These are phyloP conservation scores for Corythaeola cristata DNA, from an alignment of 2,113 vertebrate species.

Conservation along the genomic window DNA sequence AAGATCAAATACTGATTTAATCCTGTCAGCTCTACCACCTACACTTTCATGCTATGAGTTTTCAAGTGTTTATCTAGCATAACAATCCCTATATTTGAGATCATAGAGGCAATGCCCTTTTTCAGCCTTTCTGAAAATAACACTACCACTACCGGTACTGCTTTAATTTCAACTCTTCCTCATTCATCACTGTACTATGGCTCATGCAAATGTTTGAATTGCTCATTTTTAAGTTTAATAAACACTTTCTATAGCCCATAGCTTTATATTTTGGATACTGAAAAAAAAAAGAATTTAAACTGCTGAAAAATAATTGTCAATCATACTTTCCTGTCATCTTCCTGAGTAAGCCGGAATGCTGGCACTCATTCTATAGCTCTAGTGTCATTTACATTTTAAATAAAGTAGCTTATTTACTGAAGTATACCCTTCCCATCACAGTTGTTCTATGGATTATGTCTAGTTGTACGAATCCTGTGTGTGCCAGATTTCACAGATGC, in stretches of 20 bases:
- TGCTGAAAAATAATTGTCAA: neutral
- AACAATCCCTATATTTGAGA: neutral
- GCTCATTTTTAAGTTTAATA: conserved; percentile 1
- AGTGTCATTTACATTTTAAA: conserved; percentile 52
- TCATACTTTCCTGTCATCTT: conserved; percentile 26
- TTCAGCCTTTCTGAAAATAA: neutral
- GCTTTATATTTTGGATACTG: neutral
- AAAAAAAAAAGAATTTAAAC: neutral
- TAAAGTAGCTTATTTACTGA: conserved; percentile 44
- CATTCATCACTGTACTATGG: neutral
- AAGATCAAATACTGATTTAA: neutral
- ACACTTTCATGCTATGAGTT: neutral
- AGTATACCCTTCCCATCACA: neutral
- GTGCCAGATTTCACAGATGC: neutral
- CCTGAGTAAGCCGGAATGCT: neutral
- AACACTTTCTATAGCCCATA: neutral
- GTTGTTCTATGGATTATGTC: neutral
- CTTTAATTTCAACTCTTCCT: neutral
- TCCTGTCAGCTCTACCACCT: neutral
- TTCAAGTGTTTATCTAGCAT: neutral
- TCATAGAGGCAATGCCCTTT: neutral
- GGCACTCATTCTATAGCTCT: neutral
- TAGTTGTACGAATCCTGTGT: neutral
- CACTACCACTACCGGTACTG: neutral
- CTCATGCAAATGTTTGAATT: neutral